Evolutionary conservation across 2,888 invertebrate species (phyloP), one percentile per base, ranked within the genome.

Genomic region (Lasioglossum morio): DNA sequence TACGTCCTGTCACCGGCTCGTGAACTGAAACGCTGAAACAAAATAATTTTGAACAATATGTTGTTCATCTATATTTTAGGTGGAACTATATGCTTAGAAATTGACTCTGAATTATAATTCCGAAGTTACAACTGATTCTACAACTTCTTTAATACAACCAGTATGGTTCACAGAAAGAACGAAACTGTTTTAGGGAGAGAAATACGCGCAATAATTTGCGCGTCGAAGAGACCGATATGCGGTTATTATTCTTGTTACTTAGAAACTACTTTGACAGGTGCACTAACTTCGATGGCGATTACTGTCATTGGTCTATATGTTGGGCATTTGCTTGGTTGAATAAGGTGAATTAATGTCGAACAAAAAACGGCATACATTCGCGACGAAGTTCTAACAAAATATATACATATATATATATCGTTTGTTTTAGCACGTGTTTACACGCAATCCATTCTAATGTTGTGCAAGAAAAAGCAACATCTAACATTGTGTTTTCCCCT

Each of bases 401-500:
- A 46, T 87, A 84, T 73, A 57, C 77, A 34, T 34, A 76, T 85
- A 57, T 57, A 53, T 82, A 79, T 82, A 79, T 81, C 79, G 81
- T 88, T 85, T 89, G 77, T 83, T 82, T 77, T 90, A 88, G 86
- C 87, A 89, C 92, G 90, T 89, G 87, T 75, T 53, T 85, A 72
- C 89, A 86, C 83, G 89, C 88, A 88, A 77, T 84, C 76, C 74
- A 86, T 84, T 88, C 81, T 81, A 77, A 84, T 81, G 85, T 79
- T 75, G 84, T 83, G 76, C 77, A 87, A 63, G 77, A 73, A 60
- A 86, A 87, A 80, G 40, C 87, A 89, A 88, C 90, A 88, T 95
- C 95, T 95, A 95, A 95, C 95, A 94, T 91, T 94, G 93, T 95
- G 91, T 95, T 95, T 95, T 94, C 95, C 95, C 94, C 93, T 95